phyloP scores from a whole-genome alignment of 2,113 vertebrate genomes.

The Bungarus multicinctus region DNA sequence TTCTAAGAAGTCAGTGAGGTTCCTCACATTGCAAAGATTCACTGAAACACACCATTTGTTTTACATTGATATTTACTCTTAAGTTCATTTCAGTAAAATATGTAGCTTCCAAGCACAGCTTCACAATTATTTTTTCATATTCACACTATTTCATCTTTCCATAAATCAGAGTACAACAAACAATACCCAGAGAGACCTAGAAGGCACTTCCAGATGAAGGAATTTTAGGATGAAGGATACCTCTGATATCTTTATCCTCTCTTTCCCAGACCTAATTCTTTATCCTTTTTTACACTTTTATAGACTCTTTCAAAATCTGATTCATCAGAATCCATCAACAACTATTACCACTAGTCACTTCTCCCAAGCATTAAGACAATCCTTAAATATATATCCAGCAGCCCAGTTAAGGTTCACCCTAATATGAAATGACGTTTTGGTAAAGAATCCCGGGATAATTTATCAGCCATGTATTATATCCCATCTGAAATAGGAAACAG shows the following conservation, averaged over 20 bases:
- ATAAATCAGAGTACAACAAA: background rate
- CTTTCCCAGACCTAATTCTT: background rate
- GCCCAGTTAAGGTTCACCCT: background rate
- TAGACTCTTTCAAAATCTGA: background rate
- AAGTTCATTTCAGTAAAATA: background rate
- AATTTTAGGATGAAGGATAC: background rate
- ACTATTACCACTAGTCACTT: background rate
- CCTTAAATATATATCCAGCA: background rate
- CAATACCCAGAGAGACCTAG: background rate
- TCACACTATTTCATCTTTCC: background rate
- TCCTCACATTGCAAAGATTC: background rate
- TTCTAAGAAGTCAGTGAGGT: background rate
- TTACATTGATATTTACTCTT: background rate
- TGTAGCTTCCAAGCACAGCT: background rate
- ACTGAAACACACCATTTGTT: background rate
- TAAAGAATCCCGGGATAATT: background rate
- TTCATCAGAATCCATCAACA: background rate
- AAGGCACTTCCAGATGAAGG: background rate
- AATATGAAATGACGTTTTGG: background rate
- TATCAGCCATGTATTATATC: background rate
- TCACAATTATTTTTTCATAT: background rate
- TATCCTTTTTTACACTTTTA: background rate
- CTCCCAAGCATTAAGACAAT: background rate
- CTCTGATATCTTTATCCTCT: background rate
- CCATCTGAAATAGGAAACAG: background rate